A percentile compares a stretch with the other conserved stretches of the same genome.
phyloP scores from a whole-genome alignment of 2,113 vertebrate species.

The Lutjanus erythropterus region DNA sequence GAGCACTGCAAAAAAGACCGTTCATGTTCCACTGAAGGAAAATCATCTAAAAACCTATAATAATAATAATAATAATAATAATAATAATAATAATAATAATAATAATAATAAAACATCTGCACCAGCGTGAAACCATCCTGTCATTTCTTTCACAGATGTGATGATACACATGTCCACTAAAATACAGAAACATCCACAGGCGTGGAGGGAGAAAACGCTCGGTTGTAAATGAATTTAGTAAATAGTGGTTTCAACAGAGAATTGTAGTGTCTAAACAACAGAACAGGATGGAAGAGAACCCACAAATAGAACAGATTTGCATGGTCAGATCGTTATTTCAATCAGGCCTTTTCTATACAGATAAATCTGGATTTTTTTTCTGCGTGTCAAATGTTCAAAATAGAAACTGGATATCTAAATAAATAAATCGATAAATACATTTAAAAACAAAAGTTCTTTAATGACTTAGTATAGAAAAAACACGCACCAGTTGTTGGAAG shows the following conservation, averaged over 20 bases:
- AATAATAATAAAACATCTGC: neutral
- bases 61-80: neutral
- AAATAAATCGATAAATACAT: neutral
- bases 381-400: neutral
- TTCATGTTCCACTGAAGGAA: too few species aligned
- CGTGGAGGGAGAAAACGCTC: neutral
- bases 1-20: neutral
- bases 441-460: neutral
- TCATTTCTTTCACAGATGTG: neutral
- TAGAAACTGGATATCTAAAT: neutral
- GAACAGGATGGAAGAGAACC: neutral
- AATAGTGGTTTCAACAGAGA: neutral
- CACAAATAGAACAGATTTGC: neutral
- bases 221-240: neutral
- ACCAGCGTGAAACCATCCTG: neutral
- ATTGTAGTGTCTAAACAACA: neutral
- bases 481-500: slow-evolving; percentile 98
- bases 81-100: neutral
- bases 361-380: neutral
- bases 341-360: neutral
- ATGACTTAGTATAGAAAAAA: neutral
- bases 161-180: neutral
- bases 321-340: neutral
- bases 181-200: neutral
- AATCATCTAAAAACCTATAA: too few species aligned